A percentile compares a stretch with the other conserved stretches of the same genome.
Evolutionary conservation across 1,140 invertebrate species (phyloP).

Genomic region (Drosophila micromelanica): DNA sequence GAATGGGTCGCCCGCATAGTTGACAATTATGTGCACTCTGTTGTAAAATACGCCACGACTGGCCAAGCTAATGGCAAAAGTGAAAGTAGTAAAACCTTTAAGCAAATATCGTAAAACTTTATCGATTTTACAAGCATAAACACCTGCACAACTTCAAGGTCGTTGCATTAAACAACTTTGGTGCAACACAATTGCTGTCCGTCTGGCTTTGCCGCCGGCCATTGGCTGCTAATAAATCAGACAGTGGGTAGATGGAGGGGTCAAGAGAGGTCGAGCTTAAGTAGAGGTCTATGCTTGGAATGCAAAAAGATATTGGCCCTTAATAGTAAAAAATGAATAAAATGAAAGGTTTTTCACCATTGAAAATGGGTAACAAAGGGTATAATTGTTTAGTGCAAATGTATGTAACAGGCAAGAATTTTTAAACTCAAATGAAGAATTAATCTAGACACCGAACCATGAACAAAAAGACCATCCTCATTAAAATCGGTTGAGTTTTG

Average conservation of each 20-base stretch:
- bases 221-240: neutral
- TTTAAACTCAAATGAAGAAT: too few species aligned
- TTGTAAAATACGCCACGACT: neutral
- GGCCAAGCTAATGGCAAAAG: conserved; percentile 50
- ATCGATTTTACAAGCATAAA: conserved; percentile 51
- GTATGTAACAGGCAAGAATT: too few species aligned
- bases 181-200: neutral
- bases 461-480: too few species aligned
- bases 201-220: neutral
- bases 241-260: neutral
- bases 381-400: too few species aligned
- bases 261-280: too few species aligned
- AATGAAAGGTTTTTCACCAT: too few species aligned
- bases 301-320: too few species aligned
- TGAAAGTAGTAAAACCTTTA: conserved; percentile 59
- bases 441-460: too few species aligned
- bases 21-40: conserved; percentile 37
- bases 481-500: too few species aligned
- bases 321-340: too few species aligned
- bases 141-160: conserved; percentile 65
- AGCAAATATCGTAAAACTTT: conserved; percentile 42
- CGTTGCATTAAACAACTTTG: conserved; percentile 49
- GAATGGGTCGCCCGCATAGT: conserved; percentile 38
- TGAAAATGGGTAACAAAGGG: too few species aligned
- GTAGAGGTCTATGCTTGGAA: neutral